phyloP scores from a whole-genome alignment of 37 sponge, comb jelly and placozoan species.

The Corticium candelabrum region DNA sequence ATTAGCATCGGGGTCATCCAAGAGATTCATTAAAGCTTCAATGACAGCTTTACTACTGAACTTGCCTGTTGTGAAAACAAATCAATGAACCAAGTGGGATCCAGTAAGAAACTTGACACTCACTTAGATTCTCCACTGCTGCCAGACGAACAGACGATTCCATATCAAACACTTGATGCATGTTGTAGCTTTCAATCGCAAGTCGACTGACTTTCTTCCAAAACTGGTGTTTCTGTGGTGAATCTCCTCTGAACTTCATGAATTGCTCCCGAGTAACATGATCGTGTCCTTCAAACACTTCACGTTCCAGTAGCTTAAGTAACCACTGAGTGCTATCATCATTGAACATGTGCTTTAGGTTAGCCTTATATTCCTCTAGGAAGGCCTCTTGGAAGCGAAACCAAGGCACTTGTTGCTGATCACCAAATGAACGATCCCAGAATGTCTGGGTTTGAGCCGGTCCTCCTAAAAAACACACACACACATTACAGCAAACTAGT shows the following conservation, averaged over 20 bases:
- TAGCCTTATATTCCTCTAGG: slow-evolving; percentile 44
- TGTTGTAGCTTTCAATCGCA: slow-evolving; percentile 69
- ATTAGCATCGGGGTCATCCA: slow-evolving; percentile 78
- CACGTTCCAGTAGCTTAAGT: slow-evolving; percentile 49
- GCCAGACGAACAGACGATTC: slow-evolving; percentile 78
- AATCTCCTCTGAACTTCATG: slow-evolving; percentile 50
- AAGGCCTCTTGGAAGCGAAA: slow-evolving; percentile 50
- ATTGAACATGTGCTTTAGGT: slow-evolving; percentile 29
- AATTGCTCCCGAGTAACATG: slow-evolving; percentile 43
- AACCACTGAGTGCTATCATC: slow-evolving; percentile 67
- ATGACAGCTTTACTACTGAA: slow-evolving; percentile 85
- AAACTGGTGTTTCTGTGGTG: slow-evolving; percentile 42
- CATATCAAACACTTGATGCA: slow-evolving; percentile 92
- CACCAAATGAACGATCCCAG: slow-evolving; percentile 68
- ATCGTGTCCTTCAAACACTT: slow-evolving; percentile 56
- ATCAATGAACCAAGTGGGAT: not conserved
- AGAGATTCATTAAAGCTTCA: slow-evolving; percentile 61
- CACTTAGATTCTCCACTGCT: slow-evolving; percentile 80
- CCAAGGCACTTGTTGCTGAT: slow-evolving; percentile 45
- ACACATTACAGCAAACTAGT: not conserved
- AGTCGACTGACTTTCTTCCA: slow-evolving; percentile 43
- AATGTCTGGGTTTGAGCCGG: slow-evolving; percentile 22
- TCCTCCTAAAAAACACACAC: not conserved
- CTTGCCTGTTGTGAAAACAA: slow-evolving; percentile 26
- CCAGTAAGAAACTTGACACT: slow-evolving; percentile 7